Conservation (phyloP, 2,888 invertebrate genomes). For the Lottia gigantea region DNA sequence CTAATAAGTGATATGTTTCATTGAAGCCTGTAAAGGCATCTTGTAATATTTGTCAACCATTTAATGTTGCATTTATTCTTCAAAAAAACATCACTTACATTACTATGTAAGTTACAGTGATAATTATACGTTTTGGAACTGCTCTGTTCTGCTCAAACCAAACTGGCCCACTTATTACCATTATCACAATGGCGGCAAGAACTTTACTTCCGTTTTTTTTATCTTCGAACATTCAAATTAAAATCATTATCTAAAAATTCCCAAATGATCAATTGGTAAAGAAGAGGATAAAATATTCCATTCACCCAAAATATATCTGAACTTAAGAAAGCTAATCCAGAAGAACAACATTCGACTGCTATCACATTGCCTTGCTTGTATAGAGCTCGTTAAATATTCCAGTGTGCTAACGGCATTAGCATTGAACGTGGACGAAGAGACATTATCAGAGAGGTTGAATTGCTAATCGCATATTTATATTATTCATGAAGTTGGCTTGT, state of each 20-base stretch:
- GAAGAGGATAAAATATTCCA: too few species aligned
- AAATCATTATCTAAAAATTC: not conserved
- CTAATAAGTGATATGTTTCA: not conserved
- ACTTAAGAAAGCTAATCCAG: too few species aligned
- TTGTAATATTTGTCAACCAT: slow-evolving; percentile 2
- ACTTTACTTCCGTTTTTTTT: not conserved
- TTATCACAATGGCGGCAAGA: not conserved
- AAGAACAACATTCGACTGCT: too few species aligned
- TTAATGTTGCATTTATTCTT: not conserved
- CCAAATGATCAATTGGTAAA: too few species aligned
- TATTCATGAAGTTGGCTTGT: slow-evolving; percentile 39
- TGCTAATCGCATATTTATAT: slow-evolving; percentile 44
- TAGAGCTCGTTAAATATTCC: slow-evolving; percentile 20
- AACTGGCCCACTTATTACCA: not conserved
- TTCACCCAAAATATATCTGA: too few species aligned
- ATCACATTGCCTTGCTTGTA: too few species aligned
- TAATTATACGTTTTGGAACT: too few species aligned
- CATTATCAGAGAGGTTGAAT: slow-evolving; percentile 31
- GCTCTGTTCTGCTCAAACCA: too few species aligned
- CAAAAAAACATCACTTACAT: not conserved
- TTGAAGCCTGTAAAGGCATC: not conserved
- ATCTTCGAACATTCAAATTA: not conserved
- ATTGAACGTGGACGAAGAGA: not conserved
- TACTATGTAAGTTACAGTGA: too few species aligned
- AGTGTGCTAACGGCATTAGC: slow-evolving; percentile 15